Conservation (phyloP, 2,113 vertebrate species). For the Chaetura pelagica region DNA sequence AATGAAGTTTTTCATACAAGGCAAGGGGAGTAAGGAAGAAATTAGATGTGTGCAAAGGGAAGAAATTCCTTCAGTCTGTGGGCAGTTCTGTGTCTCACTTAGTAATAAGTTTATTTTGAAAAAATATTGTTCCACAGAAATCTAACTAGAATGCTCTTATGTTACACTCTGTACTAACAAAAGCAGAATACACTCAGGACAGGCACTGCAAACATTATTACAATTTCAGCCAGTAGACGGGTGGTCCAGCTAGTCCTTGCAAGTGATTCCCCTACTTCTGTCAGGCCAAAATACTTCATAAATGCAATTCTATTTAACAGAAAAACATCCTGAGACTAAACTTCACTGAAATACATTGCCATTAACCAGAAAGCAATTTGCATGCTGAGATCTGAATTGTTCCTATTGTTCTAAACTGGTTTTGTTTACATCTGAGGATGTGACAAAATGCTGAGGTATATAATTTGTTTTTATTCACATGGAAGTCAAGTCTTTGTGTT, state of each 20-base stretch:
- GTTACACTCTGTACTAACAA: not conserved
- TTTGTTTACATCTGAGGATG: not conserved
- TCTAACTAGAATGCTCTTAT: not conserved
- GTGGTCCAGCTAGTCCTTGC: not conserved
- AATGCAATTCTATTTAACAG: not conserved
- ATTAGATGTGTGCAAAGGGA: slow-evolving; percentile 5
- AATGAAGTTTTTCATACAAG: not conserved
- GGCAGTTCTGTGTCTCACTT: not conserved
- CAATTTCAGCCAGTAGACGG: not conserved
- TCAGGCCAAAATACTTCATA: not conserved
- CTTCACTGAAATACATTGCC: not conserved
- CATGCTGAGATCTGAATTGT: rapidly evolving
- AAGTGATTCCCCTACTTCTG: not conserved
- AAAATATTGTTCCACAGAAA: not conserved
- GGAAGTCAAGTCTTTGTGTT: not conserved
- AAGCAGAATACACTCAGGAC: not conserved
- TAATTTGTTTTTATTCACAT: not conserved
- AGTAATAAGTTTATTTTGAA: slow-evolving; percentile 8
- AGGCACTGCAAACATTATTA: not conserved
- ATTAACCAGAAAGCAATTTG: not conserved
- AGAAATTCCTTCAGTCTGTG: not conserved
- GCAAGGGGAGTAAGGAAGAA: not conserved
- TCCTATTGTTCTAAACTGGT: not conserved
- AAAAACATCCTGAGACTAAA: not conserved
- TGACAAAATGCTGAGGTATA: rapidly evolving